Conservation (phyloP, 2,113 vertebrate genomes). For the Lagopus leucura region DNA sequence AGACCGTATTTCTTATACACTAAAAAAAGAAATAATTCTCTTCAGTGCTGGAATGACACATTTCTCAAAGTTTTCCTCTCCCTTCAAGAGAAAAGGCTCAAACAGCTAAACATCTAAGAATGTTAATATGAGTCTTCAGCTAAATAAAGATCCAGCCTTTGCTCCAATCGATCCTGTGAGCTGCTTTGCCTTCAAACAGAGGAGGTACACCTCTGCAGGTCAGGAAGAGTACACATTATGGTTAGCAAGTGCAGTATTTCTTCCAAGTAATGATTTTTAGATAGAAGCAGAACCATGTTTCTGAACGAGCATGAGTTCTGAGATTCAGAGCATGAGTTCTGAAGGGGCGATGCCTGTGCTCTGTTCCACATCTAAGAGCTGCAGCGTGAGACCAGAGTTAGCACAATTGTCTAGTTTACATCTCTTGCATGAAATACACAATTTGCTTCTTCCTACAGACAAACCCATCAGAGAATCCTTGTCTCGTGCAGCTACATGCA, state of each 20-base stretch:
- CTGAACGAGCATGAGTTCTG: background rate
- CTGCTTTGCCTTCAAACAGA: background rate
- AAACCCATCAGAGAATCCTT: background rate
- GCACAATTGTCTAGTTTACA: background rate
- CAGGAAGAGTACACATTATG: background rate
- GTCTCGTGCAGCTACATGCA: background rate
- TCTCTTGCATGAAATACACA: background rate
- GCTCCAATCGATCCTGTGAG: background rate
- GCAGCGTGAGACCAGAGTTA: background rate
- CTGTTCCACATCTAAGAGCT: background rate
- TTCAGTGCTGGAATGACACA: background rate
- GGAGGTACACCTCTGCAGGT: background rate
- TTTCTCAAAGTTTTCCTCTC: background rate
- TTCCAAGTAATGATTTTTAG: background rate
- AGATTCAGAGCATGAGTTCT: background rate
- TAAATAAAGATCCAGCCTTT: background rate
- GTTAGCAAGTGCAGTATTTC: background rate
- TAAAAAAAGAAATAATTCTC: slow-evolving; percentile 36
- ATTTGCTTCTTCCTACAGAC: background rate
- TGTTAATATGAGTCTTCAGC: background rate
- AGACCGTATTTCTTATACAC: background rate
- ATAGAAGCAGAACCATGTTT: background rate
- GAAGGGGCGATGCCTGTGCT: background rate
- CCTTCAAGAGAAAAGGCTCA: background rate
- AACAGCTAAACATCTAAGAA: background rate